Evolutionary conservation across 2,888 invertebrate species (phyloP).

Genomic region (Stenotaenia linearis): DNA sequence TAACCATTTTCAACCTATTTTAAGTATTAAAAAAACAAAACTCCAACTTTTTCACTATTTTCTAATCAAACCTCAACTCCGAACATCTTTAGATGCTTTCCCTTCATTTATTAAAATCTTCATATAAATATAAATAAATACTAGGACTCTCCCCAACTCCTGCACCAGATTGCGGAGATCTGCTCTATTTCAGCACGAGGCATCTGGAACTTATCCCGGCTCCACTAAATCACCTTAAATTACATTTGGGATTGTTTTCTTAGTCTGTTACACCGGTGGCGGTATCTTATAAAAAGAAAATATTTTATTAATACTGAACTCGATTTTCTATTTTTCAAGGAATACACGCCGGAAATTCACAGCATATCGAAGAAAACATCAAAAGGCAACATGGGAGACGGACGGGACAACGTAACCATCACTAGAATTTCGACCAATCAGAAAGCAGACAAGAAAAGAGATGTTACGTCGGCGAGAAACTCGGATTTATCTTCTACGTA

Average conservation of each 20-base stretch:
- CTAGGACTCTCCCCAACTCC: no score
- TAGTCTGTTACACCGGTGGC: not conserved
- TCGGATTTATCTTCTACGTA: slow-evolving; percentile 39
- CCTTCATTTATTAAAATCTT: no score
- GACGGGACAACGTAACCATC: slow-evolving; percentile 44
- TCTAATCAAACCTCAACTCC: no score
- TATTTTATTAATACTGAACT: no score
- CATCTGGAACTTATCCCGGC: no score
- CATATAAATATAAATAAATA: no score
- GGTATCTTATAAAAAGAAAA: not conserved
- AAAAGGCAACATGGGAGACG: slow-evolving; percentile 39
- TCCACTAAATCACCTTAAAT: not conserved
- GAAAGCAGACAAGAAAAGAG: slow-evolving; percentile 37
- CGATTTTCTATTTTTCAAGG: slow-evolving; percentile 41
- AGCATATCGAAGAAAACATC: slow-evolving; percentile 44
- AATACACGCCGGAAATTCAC: slow-evolving; percentile 49
- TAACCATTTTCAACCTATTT: no score
- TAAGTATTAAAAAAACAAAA: no score
- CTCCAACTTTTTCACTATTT: no score
- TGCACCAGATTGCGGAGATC: no score
- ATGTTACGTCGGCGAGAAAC: slow-evolving; percentile 36
- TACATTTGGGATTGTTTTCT: not conserved
- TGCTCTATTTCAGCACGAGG: no score
- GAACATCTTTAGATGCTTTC: no score
- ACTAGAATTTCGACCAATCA: slow-evolving; percentile 44